phyloP scores from a whole-genome alignment of 1,140 invertebrate species.

The Acromyrmex echinatior region DNA sequence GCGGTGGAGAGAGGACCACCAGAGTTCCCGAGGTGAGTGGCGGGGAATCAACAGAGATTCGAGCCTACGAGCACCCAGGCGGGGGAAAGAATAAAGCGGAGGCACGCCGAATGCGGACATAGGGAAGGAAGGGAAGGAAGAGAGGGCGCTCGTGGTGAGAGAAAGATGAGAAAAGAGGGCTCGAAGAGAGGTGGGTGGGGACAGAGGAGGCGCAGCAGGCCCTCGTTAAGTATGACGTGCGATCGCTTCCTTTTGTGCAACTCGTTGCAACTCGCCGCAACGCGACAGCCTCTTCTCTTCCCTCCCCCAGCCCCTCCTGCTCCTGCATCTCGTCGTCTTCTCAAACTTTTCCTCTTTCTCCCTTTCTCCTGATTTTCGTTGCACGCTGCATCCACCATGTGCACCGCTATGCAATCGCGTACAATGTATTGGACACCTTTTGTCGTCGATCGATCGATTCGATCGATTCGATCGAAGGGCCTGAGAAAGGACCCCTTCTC shows the following conservation, averaged over 20 bases:
- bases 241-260: constrained; percentile 83
- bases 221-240: constrained; percentile 86
- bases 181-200: constrained; percentile 6
- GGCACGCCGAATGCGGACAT: constrained; percentile 67
- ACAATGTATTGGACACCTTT: constrained; percentile 45
- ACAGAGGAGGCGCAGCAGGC: constrained; percentile 69
- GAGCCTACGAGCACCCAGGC: constrained; percentile 82
- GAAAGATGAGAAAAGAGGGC: background rate
- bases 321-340: constrained; percentile 58
- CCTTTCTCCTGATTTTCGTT: constrained; percentile 62
- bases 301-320: constrained; percentile 45
- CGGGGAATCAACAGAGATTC: constrained; percentile 86
- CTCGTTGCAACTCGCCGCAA: constrained; percentile 68
- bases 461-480: constrained; percentile 48
- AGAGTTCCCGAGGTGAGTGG: constrained; percentile 86
- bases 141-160: constrained; percentile 14
- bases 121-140: constrained; percentile 31
- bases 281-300: constrained; percentile 67
- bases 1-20: constrained; percentile 82
- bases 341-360: constrained; percentile 23
- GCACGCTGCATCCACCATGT: constrained; percentile 36
- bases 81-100: constrained; percentile 75
- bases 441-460: constrained; percentile 70
- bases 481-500: constrained; percentile 27
- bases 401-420: constrained; percentile 74